Percentiles rank a stretch among this genome's conserved stretches.
phyloP scores from a whole-genome alignment of 2,888 invertebrate species.

The Seira sanloemensis region DNA sequence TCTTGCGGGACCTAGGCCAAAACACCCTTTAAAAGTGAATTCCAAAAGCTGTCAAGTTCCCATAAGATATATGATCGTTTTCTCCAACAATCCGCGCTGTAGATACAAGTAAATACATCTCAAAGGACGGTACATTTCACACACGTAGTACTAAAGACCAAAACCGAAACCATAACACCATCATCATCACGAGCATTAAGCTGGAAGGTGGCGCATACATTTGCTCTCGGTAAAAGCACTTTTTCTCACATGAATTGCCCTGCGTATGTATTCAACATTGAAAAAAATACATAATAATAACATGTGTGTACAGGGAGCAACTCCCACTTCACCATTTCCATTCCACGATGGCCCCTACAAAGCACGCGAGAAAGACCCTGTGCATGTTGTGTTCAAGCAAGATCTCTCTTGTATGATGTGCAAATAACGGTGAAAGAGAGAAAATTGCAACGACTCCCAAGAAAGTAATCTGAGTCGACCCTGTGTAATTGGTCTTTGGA shows the following conservation, averaged over 20 bases:
- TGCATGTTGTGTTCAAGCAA: no score
- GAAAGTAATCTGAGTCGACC: slow-evolving; percentile 20
- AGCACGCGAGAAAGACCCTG: no score
- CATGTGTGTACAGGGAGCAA: not conserved
- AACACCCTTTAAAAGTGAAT: no score
- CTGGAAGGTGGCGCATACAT: not conserved
- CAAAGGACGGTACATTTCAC: no score
- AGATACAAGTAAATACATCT: no score
- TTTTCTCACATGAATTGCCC: no score
- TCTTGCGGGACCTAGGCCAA: no score
- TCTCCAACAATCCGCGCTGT: no score
- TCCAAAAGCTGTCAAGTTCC: slow-evolving; percentile 31
- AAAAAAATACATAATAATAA: no score
- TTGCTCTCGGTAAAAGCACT: not conserved
- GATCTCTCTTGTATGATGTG: no score
- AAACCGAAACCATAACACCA: slow-evolving; percentile 4
- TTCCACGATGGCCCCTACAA: slow-evolving; percentile 11
- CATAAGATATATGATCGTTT: slow-evolving; percentile 13
- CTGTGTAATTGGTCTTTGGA: slow-evolving; percentile 37
- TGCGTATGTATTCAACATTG: no score
- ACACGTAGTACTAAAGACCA: no score
- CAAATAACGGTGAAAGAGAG: not conserved
- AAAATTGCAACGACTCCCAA: slow-evolving; percentile 22
- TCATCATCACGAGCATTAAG: slow-evolving; percentile 3
- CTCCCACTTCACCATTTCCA: not conserved